Conservation (phyloP, 2,888 invertebrate species). For the Neoaliturus tenellus region DNA sequence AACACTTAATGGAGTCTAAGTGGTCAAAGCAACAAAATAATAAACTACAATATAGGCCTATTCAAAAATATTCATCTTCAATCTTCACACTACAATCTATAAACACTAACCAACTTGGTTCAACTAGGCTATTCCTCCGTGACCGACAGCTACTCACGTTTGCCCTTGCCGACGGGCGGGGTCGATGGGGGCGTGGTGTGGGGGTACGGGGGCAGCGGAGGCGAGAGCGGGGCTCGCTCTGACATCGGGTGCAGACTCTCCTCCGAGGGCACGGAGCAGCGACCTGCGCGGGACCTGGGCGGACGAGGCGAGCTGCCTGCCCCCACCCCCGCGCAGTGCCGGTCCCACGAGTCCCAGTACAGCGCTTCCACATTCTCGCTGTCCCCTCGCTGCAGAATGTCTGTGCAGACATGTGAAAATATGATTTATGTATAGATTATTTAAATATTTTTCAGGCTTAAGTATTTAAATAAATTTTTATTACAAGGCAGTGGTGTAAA, state of each 20-base stretch:
- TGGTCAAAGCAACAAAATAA: too few species aligned
- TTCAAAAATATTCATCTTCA: too few species aligned
- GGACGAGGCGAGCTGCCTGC: conserved; percentile 72
- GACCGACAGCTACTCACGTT: conserved; percentile 67
- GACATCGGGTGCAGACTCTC: conserved; percentile 74
- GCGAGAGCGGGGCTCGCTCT: conserved; percentile 67
- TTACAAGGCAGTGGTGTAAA: too few species aligned
- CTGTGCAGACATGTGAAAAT: conserved; percentile 71
- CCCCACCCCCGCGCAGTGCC: conserved; percentile 70
- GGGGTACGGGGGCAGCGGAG: conserved; percentile 66
- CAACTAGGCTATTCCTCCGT: background rate
- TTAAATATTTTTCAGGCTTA: too few species aligned
- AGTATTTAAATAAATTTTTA: too few species aligned
- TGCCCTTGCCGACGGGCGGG: conserved; percentile 73
- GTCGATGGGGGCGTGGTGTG: conserved; percentile 73
- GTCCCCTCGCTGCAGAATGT: conserved; percentile 78
- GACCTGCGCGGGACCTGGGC: conserved; percentile 73
- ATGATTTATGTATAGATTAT: too few species aligned
- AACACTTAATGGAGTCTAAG: too few species aligned
- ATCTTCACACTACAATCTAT: too few species aligned
- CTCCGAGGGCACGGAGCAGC: conserved; percentile 78
- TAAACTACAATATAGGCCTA: too few species aligned
- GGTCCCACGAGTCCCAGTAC: conserved; percentile 97
- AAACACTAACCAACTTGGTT: background rate
- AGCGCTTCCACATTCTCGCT: conserved; percentile 78